These are phyloP conservation scores for Panorpa germanica DNA, from an alignment of 2,888 invertebrate genomes.

Conservation along the genomic window DNA sequence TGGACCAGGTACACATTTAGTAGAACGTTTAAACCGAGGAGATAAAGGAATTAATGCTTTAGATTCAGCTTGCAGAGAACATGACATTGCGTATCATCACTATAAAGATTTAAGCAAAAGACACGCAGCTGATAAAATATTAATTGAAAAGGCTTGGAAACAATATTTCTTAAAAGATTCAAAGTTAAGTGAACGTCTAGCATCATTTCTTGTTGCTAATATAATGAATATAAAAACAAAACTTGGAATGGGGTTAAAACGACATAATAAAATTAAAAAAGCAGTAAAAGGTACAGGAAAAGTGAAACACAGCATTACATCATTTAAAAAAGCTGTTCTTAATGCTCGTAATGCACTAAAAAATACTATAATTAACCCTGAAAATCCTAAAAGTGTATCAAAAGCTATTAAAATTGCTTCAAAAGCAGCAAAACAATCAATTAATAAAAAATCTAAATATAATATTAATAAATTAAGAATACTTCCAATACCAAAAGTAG, in stretches of 20 bases:
- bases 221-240: conserved; percentile 18
- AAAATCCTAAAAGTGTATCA: conserved; percentile 9
- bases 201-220: conserved; percentile 15
- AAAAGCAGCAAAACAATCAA: conserved; percentile 7
- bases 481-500: conserved; percentile 18
- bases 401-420: conserved; percentile 12
- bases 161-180: conserved; percentile 16
- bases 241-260: conserved; percentile 15
- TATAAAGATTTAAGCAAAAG: no score
- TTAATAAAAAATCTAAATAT: conserved; percentile 7
- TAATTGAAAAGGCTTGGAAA: conserved; percentile 17
- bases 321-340: no score
- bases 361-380: conserved; percentile 4
- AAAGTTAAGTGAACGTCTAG: conserved; percentile 16
- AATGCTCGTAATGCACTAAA: no score
- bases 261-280: conserved; percentile 11
- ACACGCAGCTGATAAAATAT: conserved; percentile 18
- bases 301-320: no score
- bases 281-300: conserved; percentile 8
- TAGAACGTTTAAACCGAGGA: conserved; percentile 16
- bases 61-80: conserved; percentile 17
- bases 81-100: conserved; percentile 18
- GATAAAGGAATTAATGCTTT: conserved; percentile 18
- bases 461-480: conserved; percentile 14
- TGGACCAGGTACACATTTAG: conserved; percentile 15